Evolutionary conservation across 2,888 invertebrate species (phyloP).

Genomic region (Stenoptilia bipunctidactyla): DNA sequence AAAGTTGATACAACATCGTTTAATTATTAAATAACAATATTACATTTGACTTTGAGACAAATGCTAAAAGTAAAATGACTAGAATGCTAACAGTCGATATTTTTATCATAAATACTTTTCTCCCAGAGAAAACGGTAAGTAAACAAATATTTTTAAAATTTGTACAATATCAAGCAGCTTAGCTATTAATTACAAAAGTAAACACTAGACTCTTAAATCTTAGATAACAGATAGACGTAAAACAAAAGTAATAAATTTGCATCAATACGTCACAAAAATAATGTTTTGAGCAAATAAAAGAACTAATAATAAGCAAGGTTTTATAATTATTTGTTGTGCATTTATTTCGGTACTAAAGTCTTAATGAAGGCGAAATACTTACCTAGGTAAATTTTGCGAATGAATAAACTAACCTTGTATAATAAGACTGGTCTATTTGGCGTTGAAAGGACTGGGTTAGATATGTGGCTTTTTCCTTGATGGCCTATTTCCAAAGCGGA

Average conservation of each 20-base stretch:
- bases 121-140: too few species aligned
- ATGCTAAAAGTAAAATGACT: too few species aligned
- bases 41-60: too few species aligned
- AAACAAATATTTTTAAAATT: too few species aligned
- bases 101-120: too few species aligned
- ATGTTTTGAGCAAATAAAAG: slow-evolving; percentile 10
- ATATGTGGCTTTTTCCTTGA: slow-evolving; percentile 67
- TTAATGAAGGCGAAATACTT: neutral
- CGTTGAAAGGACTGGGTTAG: slow-evolving; percentile 69
- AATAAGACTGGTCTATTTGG: slow-evolving; percentile 35
- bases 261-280: slow-evolving; percentile 33
- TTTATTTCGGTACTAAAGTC: slow-evolving; percentile 8
- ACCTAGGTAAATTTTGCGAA: neutral
- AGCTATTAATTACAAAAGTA: slow-evolving; percentile 1
- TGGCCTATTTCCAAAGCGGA: slow-evolving; percentile 78
- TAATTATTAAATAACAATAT: too few species aligned
- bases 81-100: too few species aligned
- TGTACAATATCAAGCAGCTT: too few species aligned
- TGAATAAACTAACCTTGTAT: slow-evolving; percentile 38
- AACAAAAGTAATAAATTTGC: slow-evolving; percentile 36
- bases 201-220: slow-evolving; percentile 13
- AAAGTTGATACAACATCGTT: too few species aligned
- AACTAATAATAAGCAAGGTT: slow-evolving; percentile 16
- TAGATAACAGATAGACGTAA: slow-evolving; percentile 21
- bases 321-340: slow-evolving; percentile 19